Base-by-base conservation (phyloP, 2,113 vertebrate species). In the Ptilonorhynchus violaceus region DNA sequence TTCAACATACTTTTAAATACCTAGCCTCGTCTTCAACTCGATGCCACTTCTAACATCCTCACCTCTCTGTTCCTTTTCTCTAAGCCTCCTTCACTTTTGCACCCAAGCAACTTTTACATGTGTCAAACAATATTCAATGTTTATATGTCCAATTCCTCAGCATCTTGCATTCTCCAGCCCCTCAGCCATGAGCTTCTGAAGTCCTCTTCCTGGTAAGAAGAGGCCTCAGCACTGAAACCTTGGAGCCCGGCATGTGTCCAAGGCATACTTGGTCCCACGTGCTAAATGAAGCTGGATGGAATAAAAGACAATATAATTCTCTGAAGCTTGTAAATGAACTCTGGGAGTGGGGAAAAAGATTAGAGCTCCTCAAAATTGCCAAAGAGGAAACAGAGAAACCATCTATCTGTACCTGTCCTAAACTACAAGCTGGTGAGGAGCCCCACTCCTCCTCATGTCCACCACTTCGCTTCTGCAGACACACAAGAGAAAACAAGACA, bases 261-360 rank as follows among this genome's bases (percentile, higher is more conserved):
- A 49, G 20, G 14, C 42, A 11, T 9, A 78, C 1, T 13, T 27
- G 78, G 2, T 33, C 11, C 27, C 2, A 1, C 1, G 1, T 23
- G 20, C 37, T 74, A 37, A 66, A 80, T 11, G 22, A 83, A 64
- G 35, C 15, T 39, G 16, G 23, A 33, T 60, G 18, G 33, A 90
- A 35, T 16, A 68, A 80, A 53, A 25, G 4, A 42, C 41, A 85
- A 9, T 16, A 60, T 18, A 66, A 83, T 9, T 7, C 21, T 67
- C 30, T 42, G 39, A 28, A 77, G 33, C 25, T 68, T 22, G 15
- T 17, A 85, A 69, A 56, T 8, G 23, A 35, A 13, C 19, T 75
- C 60, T 4, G 4, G 42, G 42, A 78, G 58, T 3, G 3, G 11
- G 12, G n/a, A 27, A n/a, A 52, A 64, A 31, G 0, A 56, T 37